These are phyloP conservation scores for Gobio gobio DNA, from an alignment of 2,113 vertebrate species.

Conservation along the genomic window DNA sequence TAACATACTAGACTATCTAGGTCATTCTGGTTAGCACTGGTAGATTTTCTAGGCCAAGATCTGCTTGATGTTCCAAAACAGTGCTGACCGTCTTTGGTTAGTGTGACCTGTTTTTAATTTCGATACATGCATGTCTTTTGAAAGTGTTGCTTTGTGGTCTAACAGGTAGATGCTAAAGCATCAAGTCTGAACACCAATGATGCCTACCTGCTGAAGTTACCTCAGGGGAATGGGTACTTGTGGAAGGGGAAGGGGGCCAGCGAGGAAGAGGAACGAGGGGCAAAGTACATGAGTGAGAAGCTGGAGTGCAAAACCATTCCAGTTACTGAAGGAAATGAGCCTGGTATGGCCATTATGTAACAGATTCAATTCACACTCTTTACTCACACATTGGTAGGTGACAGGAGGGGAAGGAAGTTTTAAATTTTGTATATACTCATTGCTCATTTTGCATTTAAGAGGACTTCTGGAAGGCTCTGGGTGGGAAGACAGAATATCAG, in stretches of 20 bases:
- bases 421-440: background rate
- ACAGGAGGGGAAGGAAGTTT: background rate
- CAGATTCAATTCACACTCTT: background rate
- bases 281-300: conserved; percentile 75
- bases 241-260: conserved; percentile 88
- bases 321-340: conserved; percentile 82
- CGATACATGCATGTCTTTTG: background rate
- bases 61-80: background rate
- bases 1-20: background rate
- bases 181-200: conserved; percentile 89
- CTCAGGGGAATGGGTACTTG: conserved; percentile 74
- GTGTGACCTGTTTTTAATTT: background rate
- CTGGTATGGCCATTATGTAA: conserved; percentile 67
- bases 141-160: background rate
- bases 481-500: conserved; percentile 85
- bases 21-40: background rate
- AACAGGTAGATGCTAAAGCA: conserved; percentile 81
- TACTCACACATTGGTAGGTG: background rate
- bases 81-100: background rate
- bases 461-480: conserved; percentile 84
- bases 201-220: conserved; percentile 85
- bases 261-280: conserved; percentile 82
- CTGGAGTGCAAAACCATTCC: conserved; percentile 74
- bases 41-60: background rate
- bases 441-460: conserved; percentile 64